Base-by-base conservation (phyloP, 2,113 vertebrate genomes). In the Phyllostomus hastatus region DNA sequence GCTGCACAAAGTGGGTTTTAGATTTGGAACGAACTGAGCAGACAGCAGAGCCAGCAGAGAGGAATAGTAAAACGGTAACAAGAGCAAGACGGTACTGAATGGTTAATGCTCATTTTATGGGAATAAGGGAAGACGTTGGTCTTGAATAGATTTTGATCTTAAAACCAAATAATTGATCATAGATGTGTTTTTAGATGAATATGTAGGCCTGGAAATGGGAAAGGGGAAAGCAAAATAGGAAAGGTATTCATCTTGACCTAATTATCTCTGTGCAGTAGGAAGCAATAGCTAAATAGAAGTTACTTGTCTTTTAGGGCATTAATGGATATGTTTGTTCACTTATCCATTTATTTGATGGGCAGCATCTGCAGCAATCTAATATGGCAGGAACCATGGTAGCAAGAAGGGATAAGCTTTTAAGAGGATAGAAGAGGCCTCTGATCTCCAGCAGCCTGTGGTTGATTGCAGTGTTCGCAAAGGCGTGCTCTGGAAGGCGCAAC, bases 51-150 rank as follows among this genome's bases (percentile, higher is more conserved):
- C 0, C 28, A 28, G 28, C 14, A 46, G 14, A n/a, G 2, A 41
- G 41, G 14, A 83, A 33, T 4, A 11, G 16, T 7, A 4, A 0
- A 0, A 50, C 28, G 26, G 31, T 1, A 66, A 54, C 1, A 64
- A 81, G 17, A 86, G 11, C 4, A 19, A 66, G 35, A 12, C 1
- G 35, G 3, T 5, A 16, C 52, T 5, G 33, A 52, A 4, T 5
- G 7, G 10, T 1, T 3, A 66, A 10, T 33, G 2, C 16, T 83
- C 66, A 70, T 16, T 14, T 66, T 19, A 10, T 43, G 28, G 4
- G 2, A 41, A 54, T 14, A 48, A 26, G 5, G 2, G 48, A 90
- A 35, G 28, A 0, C 7, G 2, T 26, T 46, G 38, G 0, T 90
- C 28, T 46, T 54, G 2, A 93, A 31, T 10, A 94, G 26, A 22